Percentiles rank a stretch among this genome's conserved stretches.
Evolutionary conservation across 2,888 invertebrate genomes (phyloP).

Genomic region (Perizoma affinitatum): DNA sequence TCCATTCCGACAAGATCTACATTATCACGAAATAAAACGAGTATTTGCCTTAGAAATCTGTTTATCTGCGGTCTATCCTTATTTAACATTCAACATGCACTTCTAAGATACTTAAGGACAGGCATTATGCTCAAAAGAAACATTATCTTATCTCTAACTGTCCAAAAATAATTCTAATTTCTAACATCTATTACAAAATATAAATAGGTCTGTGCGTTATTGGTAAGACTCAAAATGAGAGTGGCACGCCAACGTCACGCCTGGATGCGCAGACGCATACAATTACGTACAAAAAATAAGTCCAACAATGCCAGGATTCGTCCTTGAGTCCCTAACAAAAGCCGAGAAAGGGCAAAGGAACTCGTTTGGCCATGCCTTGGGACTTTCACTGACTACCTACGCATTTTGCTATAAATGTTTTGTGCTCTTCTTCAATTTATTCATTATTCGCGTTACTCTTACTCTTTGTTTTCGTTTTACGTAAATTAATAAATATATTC

Average conservation of each 20-base stretch:
- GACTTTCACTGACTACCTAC: constrained; percentile 82
- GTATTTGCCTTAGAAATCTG: no score
- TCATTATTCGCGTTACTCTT: constrained; percentile 12
- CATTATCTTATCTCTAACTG: constrained; percentile 12
- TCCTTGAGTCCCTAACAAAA: constrained; percentile 82
- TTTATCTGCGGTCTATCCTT: constrained; percentile 20
- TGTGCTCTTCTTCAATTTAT: constrained; percentile 22
- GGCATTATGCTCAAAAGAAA: constrained; percentile 26
- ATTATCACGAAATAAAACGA: no score
- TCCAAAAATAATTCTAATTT: constrained; percentile 6
- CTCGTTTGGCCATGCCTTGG: constrained; percentile 78
- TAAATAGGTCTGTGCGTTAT: constrained; percentile 52
- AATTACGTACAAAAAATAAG: constrained; percentile 78
- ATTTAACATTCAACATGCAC: constrained; percentile 18
- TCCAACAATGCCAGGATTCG: constrained; percentile 75
- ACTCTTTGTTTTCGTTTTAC: constrained; percentile 1
- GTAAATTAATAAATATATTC: constrained; percentile 20
- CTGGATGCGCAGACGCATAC: constrained; percentile 76
- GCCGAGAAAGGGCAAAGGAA: constrained; percentile 82
- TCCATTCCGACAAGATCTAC: no score
- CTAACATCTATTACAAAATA: constrained; percentile 14
- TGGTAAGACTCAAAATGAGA: constrained; percentile 61
- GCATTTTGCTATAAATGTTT: constrained; percentile 54
- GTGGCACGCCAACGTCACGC: constrained; percentile 64
- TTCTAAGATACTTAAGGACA: constrained; percentile 46